Base-by-base conservation (phyloP, 2,888 invertebrate genomes). In the Arge pagana region DNA sequence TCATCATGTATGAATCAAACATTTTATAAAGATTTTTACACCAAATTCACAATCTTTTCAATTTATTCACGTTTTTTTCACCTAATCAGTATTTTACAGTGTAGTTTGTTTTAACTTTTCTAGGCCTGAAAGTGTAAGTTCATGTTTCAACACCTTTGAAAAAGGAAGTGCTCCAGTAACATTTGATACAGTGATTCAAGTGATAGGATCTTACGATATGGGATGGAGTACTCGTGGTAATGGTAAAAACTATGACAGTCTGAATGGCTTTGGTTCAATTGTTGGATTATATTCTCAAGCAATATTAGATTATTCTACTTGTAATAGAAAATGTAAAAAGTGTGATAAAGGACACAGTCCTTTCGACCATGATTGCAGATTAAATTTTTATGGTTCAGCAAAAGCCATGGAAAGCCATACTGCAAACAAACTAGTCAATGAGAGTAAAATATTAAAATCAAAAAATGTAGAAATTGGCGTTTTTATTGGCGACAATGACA, bases 401-500 rank as follows among this genome's bases (percentile, higher is more conserved):
- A 62, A 64, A 50, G 57, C 61, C 7, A 63, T 64, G 60, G 58
- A 64, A 41, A 31, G 59, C 10, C 51, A 56, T 35, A 54, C 50
- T n/a, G 58, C 50, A 2, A 54, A 49, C 13, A 15, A 51, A 19
- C 19, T 60, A 23, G 24, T 50, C 7, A 53, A 41, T 33, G 15
- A 43, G 16, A 57, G 55, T 50, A 11, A n/a, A n/a, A 50, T 53
- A 26, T 37, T 59, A 21, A 52, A 42, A 50, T 42, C 53, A 30
- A 23, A 30, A 8, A 42, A 42, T 13, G 16, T 56, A 11, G 21
- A 53, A 33, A 53, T 57, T 21, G 45, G 43, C 5, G 49, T 55
- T 15, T 35, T 60, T 7, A 39, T 57, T 16, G 59, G 53, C 3
- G 56, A 58, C 41, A 52, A 53, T 18, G 58, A 57, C 35, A 50